Percentiles rank a stretch among this genome's conserved stretches.
These are phyloP conservation scores for Lasius platythorax DNA, from an alignment of 2,888 invertebrate genomes.

Conservation along the genomic window DNA sequence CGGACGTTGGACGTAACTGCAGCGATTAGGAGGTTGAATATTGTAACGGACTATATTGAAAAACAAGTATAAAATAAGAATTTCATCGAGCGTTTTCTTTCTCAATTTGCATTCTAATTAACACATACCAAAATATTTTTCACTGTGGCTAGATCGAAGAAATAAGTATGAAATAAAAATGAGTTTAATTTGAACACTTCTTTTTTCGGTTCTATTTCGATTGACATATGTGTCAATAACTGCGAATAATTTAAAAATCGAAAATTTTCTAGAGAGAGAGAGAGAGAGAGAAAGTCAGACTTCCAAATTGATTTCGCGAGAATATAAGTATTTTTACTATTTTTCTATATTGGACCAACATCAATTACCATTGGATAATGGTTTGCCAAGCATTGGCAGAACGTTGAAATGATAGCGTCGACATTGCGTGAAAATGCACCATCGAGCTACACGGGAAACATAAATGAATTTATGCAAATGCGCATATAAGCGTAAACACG, in stretches of 20 bases:
- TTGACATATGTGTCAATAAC: background rate
- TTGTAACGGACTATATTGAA: background rate
- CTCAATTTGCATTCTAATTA: background rate
- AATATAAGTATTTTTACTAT: background rate
- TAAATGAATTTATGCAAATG: constrained; percentile 37
- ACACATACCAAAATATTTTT: background rate
- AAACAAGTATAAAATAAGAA: background rate
- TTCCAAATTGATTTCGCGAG: background rate
- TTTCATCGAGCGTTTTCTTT: background rate
- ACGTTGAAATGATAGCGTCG: background rate
- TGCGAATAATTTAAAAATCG: background rate
- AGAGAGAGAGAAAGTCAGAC: background rate
- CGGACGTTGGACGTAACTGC: constrained; percentile 32
- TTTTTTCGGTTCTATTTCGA: background rate
- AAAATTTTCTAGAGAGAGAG: background rate
- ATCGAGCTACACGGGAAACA: background rate
- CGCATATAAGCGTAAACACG: background rate
- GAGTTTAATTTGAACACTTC: background rate
- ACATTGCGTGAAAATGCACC: background rate
- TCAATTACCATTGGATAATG: background rate
- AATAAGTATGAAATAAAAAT: background rate
- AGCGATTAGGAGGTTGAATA: constrained; percentile 32
- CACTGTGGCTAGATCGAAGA: background rate
- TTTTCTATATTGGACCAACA: background rate
- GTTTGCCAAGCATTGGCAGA: background rate